Percentiles rank a stretch among this genome's conserved stretches.
Evolutionary conservation across 2,113 vertebrate species (phyloP).

Genomic region (Clarias batrachus): DNA sequence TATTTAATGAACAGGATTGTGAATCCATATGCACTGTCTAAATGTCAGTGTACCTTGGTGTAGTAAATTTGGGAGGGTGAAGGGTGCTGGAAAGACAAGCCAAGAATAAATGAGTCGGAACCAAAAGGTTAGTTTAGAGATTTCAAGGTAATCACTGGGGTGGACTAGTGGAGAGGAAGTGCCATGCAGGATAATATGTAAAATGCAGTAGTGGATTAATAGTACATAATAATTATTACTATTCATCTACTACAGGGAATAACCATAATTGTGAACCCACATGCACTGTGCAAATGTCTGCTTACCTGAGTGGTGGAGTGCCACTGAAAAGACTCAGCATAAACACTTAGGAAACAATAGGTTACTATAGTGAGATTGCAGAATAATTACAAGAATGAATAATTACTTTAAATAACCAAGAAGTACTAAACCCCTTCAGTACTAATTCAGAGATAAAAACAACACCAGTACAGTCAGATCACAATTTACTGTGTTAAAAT

Average conservation of each 20-base stretch:
- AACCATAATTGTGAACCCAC: constrained; percentile 40
- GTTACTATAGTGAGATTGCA: constrained; percentile 53
- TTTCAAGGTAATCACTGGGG: constrained; percentile 50
- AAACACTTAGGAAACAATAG: constrained; percentile 49
- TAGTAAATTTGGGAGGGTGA: constrained; percentile 52
- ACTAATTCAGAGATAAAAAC: neutral
- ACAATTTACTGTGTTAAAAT: neutral
- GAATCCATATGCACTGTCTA: constrained; percentile 49
- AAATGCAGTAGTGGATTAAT: neutral
- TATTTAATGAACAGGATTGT: constrained; percentile 33
- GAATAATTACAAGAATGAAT: constrained; percentile 44
- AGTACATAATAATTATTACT: constrained; percentile 18
- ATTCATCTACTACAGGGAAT: neutral
- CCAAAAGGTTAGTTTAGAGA: constrained; percentile 59
- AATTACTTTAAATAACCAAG: constrained; percentile 12
- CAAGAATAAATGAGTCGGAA: constrained; percentile 49
- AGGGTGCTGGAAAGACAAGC: constrained; percentile 5
- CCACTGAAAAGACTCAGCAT: constrained; percentile 21
- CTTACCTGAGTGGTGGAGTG: constrained; percentile 37
- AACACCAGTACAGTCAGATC: neutral
- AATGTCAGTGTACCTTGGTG: constrained; percentile 58
- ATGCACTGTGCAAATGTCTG: constrained; percentile 52
- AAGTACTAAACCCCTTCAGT: neutral
- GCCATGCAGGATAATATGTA: constrained; percentile 48
- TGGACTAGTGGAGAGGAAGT: constrained; percentile 34